phyloP scores from a whole-genome alignment of 2,113 vertebrate species.

The Numenius arquata region DNA sequence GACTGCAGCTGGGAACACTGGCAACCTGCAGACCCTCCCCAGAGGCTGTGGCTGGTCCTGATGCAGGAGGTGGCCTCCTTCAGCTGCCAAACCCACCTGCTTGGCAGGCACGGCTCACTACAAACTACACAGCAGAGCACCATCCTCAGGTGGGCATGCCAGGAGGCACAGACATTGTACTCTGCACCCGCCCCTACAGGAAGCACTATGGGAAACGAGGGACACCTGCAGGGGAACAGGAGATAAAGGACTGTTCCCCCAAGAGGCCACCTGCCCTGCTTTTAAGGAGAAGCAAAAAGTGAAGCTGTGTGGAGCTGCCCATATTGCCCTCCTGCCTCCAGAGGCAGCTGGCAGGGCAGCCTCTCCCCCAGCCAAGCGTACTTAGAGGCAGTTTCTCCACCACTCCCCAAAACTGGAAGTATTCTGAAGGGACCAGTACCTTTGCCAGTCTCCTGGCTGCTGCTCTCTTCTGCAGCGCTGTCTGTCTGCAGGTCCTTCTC shows the following conservation, averaged over 20 bases:
- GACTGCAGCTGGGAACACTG: fast-evolving
- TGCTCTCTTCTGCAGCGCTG: slow-evolving; percentile 96
- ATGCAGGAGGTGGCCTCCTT: fast-evolving
- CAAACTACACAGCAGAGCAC: background rate
- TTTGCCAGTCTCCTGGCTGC: slow-evolving; percentile 95
- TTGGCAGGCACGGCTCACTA: background rate
- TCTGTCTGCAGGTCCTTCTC: slow-evolving; percentile 84
- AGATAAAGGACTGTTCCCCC: background rate
- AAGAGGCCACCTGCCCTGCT: background rate
- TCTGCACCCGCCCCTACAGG: fast-evolving
- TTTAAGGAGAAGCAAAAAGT: background rate
- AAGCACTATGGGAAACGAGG: fast-evolving
- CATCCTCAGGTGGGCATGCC: fast-evolving
- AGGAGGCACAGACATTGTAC: background rate
- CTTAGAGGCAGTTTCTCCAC: background rate
- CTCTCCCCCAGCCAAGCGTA: background rate
- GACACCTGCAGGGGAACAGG: fast-evolving
- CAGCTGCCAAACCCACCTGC: background rate
- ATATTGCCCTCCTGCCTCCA: background rate
- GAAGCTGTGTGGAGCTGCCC: background rate
- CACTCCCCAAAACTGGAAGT: background rate
- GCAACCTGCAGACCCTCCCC: background rate
- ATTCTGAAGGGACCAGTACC: slow-evolving; percentile 62
- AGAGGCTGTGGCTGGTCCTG: background rate
- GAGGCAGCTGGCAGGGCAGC: background rate